phyloP scores from a whole-genome alignment of 2,797 vertebrate genomes.

The Peromyscus melanophrys region DNA sequence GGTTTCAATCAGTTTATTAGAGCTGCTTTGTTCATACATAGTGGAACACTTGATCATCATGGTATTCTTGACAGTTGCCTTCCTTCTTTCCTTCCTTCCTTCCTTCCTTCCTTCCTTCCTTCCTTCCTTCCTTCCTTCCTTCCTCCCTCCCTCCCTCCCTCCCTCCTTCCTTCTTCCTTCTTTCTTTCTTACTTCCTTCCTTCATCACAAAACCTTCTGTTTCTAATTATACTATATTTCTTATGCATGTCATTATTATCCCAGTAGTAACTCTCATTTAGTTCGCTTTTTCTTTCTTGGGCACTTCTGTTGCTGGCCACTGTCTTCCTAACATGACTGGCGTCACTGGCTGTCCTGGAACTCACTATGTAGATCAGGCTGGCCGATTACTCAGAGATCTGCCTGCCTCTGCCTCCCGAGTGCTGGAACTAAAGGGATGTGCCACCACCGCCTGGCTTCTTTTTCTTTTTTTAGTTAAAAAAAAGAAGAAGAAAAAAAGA shows the following conservation, averaged over 20 bases:
- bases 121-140: no score
- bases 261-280: slow-evolving; percentile 59
- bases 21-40: no score
- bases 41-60: no score
- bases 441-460: not conserved
- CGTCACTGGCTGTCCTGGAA: not conserved
- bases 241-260: slow-evolving; percentile 65
- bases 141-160: fast-evolving
- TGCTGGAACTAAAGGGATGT: not conserved
- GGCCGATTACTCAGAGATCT: not conserved
- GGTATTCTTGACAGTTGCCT: no score
- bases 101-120: fast-evolving
- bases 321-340: not conserved
- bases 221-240: slow-evolving; percentile 75
- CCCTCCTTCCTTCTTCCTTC: no score
- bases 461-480: not conserved
- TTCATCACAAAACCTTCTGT: slow-evolving; percentile 26
- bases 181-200: not conserved
- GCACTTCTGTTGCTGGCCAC: not conserved
- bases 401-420: not conserved
- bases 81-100: no score
- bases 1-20: no score
- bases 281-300: slow-evolving; percentile 75
- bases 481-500: not conserved
- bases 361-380: not conserved